A percentile compares a stretch with the other conserved stretches of the same genome.
These are phyloP conservation scores for Nemapogon koenigi DNA, from an alignment of 2,888 invertebrate species.

Conservation along the genomic window DNA sequence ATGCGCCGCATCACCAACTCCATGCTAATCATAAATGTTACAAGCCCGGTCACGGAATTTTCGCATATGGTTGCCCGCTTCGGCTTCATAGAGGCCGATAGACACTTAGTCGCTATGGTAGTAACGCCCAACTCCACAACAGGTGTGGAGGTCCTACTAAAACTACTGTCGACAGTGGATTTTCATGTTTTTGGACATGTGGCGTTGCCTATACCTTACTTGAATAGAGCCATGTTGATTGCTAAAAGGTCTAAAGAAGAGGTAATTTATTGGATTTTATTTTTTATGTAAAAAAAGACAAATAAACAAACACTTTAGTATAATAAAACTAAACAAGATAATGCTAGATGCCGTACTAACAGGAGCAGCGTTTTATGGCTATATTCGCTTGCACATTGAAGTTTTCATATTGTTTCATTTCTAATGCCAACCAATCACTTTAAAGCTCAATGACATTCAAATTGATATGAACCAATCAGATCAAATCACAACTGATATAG, in stretches of 20 bases:
- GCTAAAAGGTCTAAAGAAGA: slow-evolving; percentile 73
- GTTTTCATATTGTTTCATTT: too few relatives aligned
- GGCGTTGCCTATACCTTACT: slow-evolving; percentile 75
- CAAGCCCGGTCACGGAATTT: slow-evolving; percentile 74
- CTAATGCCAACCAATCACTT: too few relatives aligned
- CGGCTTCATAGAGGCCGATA: slow-evolving; percentile 73
- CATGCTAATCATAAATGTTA: slow-evolving; percentile 76
- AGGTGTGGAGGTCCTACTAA: slow-evolving; percentile 71
- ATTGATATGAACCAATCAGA: too few relatives aligned
- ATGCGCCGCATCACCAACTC: slow-evolving; percentile 76
- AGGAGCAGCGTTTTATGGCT: too few relatives aligned
- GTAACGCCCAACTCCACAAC: slow-evolving; percentile 72
- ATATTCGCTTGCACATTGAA: too few relatives aligned
- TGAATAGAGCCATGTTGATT: slow-evolving; percentile 70
- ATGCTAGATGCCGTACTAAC: too few relatives aligned
- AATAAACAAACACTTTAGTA: too few relatives aligned
- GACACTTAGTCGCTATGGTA: slow-evolving; percentile 77
- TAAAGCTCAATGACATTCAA: too few relatives aligned
- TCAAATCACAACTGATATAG: too few relatives aligned
- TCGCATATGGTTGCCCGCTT: slow-evolving; percentile 71
- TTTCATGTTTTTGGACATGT: slow-evolving; percentile 78
- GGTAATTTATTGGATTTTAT: slow-evolving; percentile 38
- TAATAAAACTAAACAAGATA: too few relatives aligned
- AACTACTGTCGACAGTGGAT: slow-evolving; percentile 67
- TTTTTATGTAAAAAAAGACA: too few relatives aligned